phyloP scores from a whole-genome alignment of 2,113 vertebrate species.

The Gymnorhina tibicen region DNA sequence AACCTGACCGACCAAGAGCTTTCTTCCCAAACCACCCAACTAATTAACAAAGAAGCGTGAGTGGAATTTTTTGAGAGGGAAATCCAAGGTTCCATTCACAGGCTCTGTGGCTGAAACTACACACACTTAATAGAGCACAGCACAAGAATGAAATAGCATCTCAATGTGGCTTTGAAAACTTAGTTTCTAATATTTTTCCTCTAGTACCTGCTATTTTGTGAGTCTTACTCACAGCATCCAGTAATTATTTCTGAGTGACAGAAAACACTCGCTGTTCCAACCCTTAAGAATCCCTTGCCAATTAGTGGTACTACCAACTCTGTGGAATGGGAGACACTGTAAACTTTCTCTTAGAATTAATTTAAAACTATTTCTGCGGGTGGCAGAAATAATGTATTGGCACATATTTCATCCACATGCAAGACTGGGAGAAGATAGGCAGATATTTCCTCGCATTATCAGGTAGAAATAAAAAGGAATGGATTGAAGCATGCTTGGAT shows the following conservation, averaged over 20 bases:
- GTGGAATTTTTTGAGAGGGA: conserved; percentile 12
- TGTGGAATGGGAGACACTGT: background rate
- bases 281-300: background rate
- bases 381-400: background rate
- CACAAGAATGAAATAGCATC: background rate
- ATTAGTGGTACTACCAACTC: background rate
- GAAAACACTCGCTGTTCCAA: background rate
- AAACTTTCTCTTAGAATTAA: background rate
- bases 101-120: background rate
- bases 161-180: background rate
- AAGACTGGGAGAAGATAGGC: background rate
- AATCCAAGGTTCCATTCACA: background rate
- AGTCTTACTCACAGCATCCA: background rate
- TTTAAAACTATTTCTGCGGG: background rate
- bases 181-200: background rate
- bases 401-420: background rate
- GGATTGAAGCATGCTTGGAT: background rate
- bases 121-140: background rate
- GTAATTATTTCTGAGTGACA: background rate
- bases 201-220: background rate
- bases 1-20: background rate
- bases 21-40: background rate
- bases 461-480: background rate
- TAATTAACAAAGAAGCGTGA: background rate
- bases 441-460: background rate